Percentiles rank a stretch among this genome's conserved stretches.
Evolutionary conservation across 1,140 invertebrate species (phyloP).

Genomic region (Brachystomella parvula): DNA sequence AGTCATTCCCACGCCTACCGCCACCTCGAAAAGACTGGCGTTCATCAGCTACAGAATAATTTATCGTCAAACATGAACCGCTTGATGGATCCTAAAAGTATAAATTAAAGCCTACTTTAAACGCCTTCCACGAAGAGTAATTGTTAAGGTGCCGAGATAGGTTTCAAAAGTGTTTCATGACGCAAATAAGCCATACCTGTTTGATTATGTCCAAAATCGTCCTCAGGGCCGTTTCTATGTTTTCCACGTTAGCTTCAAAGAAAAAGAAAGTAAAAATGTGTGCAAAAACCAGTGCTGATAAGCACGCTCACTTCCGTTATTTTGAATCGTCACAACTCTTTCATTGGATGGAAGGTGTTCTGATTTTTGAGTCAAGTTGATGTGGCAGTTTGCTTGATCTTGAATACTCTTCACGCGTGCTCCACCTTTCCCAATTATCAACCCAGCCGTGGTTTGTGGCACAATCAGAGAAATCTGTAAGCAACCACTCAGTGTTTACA

Average conservation of each 20-base stretch:
- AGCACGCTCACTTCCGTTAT: constrained; percentile 35
- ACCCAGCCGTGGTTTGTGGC: constrained; percentile 37
- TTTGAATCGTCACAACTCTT: constrained; percentile 39
- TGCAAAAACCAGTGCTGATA: neutral
- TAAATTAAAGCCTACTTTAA: too few species aligned
- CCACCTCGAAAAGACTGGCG: neutral
- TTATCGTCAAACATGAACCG: constrained; percentile 36
- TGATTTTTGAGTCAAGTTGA: constrained; percentile 38
- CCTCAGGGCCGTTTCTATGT: constrained; percentile 36
- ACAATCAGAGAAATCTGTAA: constrained; percentile 37
- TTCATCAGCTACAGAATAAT: constrained; percentile 24
- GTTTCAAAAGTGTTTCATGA: too few species aligned
- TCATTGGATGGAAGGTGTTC: constrained; percentile 37
- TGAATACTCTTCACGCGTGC: constrained; percentile 37
- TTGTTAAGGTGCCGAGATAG: too few species aligned
- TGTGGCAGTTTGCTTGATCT: constrained; percentile 38
- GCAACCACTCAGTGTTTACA: neutral
- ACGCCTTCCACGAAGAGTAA: too few species aligned
- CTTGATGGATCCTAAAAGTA: constrained; percentile 25
- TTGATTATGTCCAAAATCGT: constrained; percentile 36
- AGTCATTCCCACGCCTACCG: neutral
- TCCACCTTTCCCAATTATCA: constrained; percentile 38
- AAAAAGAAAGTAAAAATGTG: constrained; percentile 1
- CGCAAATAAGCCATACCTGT: too few species aligned
- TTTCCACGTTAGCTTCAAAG: constrained; percentile 29